Conservation (phyloP, 2,797 vertebrate species). For the Oreochromis mossambicus region DNA sequence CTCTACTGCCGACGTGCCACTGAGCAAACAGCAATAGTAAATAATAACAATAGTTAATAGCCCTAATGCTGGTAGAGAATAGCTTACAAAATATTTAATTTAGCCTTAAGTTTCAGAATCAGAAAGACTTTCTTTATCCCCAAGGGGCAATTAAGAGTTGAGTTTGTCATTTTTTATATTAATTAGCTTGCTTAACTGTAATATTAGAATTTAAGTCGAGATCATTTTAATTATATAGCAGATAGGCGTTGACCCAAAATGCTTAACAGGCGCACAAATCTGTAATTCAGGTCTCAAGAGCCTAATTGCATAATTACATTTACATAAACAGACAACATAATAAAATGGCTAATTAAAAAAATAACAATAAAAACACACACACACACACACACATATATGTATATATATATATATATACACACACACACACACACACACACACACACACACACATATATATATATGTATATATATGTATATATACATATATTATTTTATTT, state of each 20-base stretch:
- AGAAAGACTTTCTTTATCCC: too few relatives aligned
- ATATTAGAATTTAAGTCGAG: not conserved
- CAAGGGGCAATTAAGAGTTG: not conserved
- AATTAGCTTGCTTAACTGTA: not conserved
- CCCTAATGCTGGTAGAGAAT: not conserved
- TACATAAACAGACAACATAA: not conserved
- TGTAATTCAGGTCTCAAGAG: not conserved
- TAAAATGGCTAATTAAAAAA: not conserved
- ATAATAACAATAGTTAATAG: not conserved
- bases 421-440: too few relatives aligned
- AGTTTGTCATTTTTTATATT: not conserved
- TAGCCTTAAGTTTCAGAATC: not conserved
- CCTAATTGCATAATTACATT: not conserved
- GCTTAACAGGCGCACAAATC: not conserved
- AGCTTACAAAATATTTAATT: not conserved
- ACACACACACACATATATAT: too few relatives aligned
- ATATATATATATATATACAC: too few relatives aligned
- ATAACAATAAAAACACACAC: not conserved
- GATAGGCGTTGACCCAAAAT: not conserved
- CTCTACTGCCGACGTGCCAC: not conserved
- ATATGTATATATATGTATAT: not conserved
- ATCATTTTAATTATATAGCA: not conserved
- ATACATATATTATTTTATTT: too few relatives aligned
- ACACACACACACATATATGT: not conserved
- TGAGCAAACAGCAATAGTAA: not conserved